Evolutionary conservation across 1,140 invertebrate genomes (phyloP), one percentile per base, ranked within the genome.

Genomic region (Penaeus chinensis): DNA sequence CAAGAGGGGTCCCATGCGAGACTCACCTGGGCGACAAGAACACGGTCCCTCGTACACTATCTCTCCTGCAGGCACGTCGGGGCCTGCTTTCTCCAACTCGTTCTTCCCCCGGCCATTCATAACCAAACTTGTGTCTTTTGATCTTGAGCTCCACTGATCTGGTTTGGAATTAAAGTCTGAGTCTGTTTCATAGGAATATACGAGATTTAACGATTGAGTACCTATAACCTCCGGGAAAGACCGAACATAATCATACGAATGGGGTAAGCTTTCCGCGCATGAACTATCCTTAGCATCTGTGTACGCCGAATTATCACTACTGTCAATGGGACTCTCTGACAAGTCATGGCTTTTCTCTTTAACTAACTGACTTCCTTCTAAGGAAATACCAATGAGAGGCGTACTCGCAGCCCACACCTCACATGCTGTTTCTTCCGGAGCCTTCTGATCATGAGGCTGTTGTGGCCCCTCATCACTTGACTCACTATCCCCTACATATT

Each of bases 21-120:
- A 13, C 13, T 82, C 80, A 54, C 24, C 81, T 8, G 63, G 20
- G 13, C 82, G 76, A 81, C 87, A 88, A 19, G 47, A 60, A 65
- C 87, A 88, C 11, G 87, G 87, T 79, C 82, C 87, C 60, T 88
- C 82, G 63, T 88, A 88, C 61, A 88, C 54, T 66, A 88, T 88
- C 74, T 88, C 82, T n/a, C 82, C 87, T 24, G 60, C 27, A n/a
- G 22, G 37, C 22, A 27, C n/a, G 3, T 54, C n/a, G 7, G 37
- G 66, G 60, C 24, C 77, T 66, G n/a, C 37, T 71, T 27, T 77
- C 22, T 79, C 47, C 19, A 62, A 47, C 16, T n/a, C 66, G 20
- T 61, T 20, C 32, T 76, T 62, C 22, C 65, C 82, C 22, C 32
- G 10, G 7, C 83, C 81, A n/a, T 27, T 37, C 32, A 66, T 20